A percentile compares a stretch with the other conserved stretches of the same genome.
Evolutionary conservation across 2,797 vertebrate species (phyloP).

Genomic region (Salarias fasciatus): DNA sequence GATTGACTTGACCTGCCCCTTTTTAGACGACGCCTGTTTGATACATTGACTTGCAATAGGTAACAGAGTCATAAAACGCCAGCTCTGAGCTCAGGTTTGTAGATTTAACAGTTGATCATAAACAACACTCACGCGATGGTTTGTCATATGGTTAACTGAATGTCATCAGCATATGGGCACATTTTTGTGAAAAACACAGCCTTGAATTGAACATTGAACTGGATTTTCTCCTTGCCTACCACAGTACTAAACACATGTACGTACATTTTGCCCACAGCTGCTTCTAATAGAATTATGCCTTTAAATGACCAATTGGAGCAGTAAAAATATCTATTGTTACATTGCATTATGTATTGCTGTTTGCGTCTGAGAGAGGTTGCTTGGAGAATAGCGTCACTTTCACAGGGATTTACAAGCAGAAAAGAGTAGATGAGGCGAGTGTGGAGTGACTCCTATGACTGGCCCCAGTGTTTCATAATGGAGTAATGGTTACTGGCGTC

Average conservation of each 20-base stretch:
- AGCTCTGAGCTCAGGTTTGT: neutral
- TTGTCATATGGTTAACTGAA: neutral
- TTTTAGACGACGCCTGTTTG: constrained; percentile 30
- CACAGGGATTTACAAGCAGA: constrained; percentile 25
- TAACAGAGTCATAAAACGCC: neutral
- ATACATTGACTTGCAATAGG: neutral
- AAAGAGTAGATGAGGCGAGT: constrained; percentile 24
- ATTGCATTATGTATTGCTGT: constrained; percentile 32
- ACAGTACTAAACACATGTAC: too few species aligned
- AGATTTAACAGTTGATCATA: neutral
- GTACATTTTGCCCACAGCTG: too few species aligned
- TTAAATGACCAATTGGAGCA: neutral
- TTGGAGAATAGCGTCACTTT: constrained; percentile 23
- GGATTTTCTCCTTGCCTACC: too few species aligned
- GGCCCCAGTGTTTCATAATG: constrained; percentile 46
- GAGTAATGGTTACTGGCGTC: constrained; percentile 39
- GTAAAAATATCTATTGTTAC: constrained; percentile 29
- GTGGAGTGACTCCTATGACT: constrained; percentile 46
- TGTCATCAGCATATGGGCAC: too few species aligned
- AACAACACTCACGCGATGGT: neutral
- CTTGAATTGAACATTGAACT: too few species aligned
- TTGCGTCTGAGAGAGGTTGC: constrained; percentile 46
- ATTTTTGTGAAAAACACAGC: too few species aligned
- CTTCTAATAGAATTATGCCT: neutral
- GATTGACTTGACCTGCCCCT: constrained; percentile 30